A percentile compares a stretch with the other conserved stretches of the same genome.
Conservation (phyloP, 2,888 invertebrate genomes). For the Drosophila atroscutellata region DNA sequence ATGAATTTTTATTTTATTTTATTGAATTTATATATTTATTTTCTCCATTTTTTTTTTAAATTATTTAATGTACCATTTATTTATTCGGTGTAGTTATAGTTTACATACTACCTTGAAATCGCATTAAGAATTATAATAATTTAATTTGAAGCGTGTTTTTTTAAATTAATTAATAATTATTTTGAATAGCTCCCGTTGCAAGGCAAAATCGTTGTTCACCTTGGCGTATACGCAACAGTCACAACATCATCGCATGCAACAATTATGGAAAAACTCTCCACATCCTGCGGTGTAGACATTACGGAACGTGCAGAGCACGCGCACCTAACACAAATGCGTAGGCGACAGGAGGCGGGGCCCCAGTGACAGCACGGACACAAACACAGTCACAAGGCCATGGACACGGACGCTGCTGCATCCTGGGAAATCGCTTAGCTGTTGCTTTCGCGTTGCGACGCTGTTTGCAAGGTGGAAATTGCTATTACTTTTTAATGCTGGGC, state of each 20-base stretch:
- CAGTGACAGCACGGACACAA: slow-evolving; percentile 28
- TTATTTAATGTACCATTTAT: neutral
- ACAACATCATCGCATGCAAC: slow-evolving; percentile 66
- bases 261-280: slow-evolving; percentile 76
- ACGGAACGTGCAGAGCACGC: slow-evolving; percentile 64
- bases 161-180: neutral
- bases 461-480: slow-evolving; percentile 80
- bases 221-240: slow-evolving; percentile 57
- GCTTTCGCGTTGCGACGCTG: slow-evolving; percentile 67
- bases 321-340: slow-evolving; percentile 70
- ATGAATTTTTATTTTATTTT: neutral
- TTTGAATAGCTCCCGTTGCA: neutral
- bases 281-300: slow-evolving; percentile 58
- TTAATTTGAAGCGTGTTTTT: neutral
- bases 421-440: slow-evolving; percentile 80
- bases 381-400: slow-evolving; percentile 6
- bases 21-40: neutral
- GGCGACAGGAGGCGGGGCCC: slow-evolving; percentile 67
- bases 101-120: neutral
- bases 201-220: slow-evolving; percentile 26
- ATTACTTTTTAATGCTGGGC: slow-evolving; percentile 81
- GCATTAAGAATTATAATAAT: neutral
- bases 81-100: neutral
- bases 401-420: slow-evolving; percentile 65
- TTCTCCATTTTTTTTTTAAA: neutral